Conservation (phyloP, 92 coral and sea anemone species). For the Phenganax marumi region DNA sequence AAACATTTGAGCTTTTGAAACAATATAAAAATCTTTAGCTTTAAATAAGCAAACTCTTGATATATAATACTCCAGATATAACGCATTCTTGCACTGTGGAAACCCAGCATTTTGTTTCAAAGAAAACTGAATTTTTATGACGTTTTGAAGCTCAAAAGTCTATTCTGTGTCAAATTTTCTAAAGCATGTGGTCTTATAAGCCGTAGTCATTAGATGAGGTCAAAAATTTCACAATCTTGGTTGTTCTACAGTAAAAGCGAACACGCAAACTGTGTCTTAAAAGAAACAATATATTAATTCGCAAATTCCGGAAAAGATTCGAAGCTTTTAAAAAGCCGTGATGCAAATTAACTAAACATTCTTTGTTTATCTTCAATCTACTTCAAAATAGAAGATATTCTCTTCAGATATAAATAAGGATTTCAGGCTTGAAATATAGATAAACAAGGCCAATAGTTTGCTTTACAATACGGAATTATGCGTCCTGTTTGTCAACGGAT, state of each 20-base stretch:
- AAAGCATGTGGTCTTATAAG: too few relatives aligned
- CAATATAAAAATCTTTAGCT: not conserved
- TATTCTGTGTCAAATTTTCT: too few relatives aligned
- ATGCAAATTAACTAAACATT: not conserved
- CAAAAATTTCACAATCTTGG: too few relatives aligned
- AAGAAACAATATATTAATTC: not conserved
- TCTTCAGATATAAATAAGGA: not conserved
- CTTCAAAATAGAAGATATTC: not conserved
- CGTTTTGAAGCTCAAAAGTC: too few relatives aligned
- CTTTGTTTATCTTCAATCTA: not conserved
- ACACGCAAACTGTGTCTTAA: not conserved
- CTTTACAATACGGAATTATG: not conserved
- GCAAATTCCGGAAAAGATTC: slow-evolving; percentile 6
- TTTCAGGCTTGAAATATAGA: not conserved
- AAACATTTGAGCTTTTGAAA: not conserved
- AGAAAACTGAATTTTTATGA: too few relatives aligned
- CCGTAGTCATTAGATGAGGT: too few relatives aligned
- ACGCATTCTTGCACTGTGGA: too few relatives aligned
- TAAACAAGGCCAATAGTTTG: not conserved
- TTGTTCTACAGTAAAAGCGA: too few relatives aligned
- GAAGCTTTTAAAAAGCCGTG: not conserved
- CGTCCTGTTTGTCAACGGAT: not conserved
- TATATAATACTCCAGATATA: not conserved
- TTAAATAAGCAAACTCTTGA: not conserved
- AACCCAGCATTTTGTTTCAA: too few relatives aligned